Base-by-base conservation (phyloP, 2,888 invertebrate species). In the Periphyllus acericola region DNA sequence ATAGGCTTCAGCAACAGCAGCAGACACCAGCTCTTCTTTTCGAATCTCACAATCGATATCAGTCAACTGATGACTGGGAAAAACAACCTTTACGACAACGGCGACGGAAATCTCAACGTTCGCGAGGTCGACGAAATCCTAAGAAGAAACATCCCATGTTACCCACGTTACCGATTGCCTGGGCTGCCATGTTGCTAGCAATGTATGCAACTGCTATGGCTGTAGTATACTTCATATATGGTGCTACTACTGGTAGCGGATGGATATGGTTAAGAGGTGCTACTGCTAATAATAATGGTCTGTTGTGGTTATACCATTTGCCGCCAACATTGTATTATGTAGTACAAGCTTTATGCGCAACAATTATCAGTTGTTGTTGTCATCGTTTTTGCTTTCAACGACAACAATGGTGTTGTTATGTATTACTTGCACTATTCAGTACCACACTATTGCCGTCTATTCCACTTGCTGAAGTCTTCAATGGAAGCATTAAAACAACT, bases 21-120 rank as follows among this genome's bases (percentile, higher is more conserved):
- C 82, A 21, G 32, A 5, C 52, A 19, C 60, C 83, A 55, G n/a
- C 36, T 60, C 19, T 60, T 21, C 55, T 60, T 29, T 83, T 83
- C 14, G 83, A 83, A 83, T 75, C 60, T 11, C 60, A 83, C 0
- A 60, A 75, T n/a, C 60, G 36, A 40, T 32, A 66, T 66, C 84
- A 84, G 66, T 76, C 84, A 21, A 32, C 75, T 25, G 84, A 84
- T 40, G 84, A 84, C 32, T 84, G 84, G 84, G 84, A 84, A 66
- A 84, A 84, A 46, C 75, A 76, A 32, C 84, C 75, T 11, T 29
- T 84, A 32, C 75, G 84, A 32, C 40, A 76, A 76, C 83, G 40
- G 11, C 46, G 32, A 40, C 36, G 46, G 8, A 75, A 76, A 29
- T 76, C 76, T 8, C 60, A 55, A 60, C 9, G 40, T 60, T 75